These are phyloP conservation scores for Lepidonotus clava DNA, from an alignment of 2,888 invertebrate species.

Conservation along the genomic window DNA sequence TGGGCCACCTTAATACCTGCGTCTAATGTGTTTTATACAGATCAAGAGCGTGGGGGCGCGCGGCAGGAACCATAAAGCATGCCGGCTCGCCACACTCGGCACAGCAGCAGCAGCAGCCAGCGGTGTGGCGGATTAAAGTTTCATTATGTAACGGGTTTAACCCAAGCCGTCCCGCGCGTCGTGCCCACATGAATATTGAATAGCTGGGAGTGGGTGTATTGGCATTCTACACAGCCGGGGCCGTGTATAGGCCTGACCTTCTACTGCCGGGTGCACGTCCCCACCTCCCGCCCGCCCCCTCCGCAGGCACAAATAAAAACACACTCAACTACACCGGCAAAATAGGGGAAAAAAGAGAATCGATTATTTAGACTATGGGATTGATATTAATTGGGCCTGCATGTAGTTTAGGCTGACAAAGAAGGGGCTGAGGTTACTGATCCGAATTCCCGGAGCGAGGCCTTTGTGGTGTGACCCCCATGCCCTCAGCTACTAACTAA, in stretches of 20 bases:
- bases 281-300: too few relatives aligned
- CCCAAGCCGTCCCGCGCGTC: not conserved
- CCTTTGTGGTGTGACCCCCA: not conserved
- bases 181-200: conserved; percentile 30
- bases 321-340: too few relatives aligned
- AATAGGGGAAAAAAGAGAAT: too few relatives aligned
- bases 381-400: too few relatives aligned
- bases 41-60: too few relatives aligned
- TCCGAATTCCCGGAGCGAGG: too few relatives aligned
- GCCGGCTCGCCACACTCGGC: not conserved
- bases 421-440: too few relatives aligned
- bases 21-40: not conserved
- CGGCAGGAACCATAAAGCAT: not conserved
- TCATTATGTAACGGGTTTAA: conserved; percentile 41
- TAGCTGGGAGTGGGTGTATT: not conserved
- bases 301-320: too few relatives aligned
- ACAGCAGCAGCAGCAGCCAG: not conserved
- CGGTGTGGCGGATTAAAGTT: conserved; percentile 17
- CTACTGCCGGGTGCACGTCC: conserved; percentile 16
- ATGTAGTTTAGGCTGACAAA: too few relatives aligned
- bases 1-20: not conserved
- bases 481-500: not conserved
- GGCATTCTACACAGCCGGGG: not conserved
- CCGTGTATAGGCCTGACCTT: conserved; percentile 30
- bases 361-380: too few relatives aligned